These are phyloP conservation scores for Verasper variegatus DNA, from an alignment of 2,113 vertebrate species.

Conservation along the genomic window DNA sequence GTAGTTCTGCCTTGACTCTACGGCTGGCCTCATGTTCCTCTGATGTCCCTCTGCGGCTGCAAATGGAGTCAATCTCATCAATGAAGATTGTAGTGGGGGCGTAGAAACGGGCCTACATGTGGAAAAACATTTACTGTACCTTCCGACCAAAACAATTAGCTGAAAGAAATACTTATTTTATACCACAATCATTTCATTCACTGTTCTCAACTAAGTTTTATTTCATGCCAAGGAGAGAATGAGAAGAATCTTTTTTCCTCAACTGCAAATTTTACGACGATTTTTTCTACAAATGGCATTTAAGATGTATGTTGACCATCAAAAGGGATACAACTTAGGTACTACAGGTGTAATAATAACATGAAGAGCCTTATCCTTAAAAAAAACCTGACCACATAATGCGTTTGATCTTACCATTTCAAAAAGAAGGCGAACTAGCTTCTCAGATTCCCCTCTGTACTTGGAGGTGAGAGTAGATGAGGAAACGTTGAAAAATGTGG, in stretches of 20 bases:
- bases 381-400: not conserved
- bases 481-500: conserved; percentile 98
- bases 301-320: no score
- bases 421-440: conserved; percentile 96
- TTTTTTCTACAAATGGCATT: no score
- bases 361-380: not conserved
- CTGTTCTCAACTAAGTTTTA: no score
- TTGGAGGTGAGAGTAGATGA: conserved; percentile 98
- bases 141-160: no score
- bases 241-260: no score
- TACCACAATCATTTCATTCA: no score
- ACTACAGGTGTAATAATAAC: not conserved
- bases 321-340: no score
- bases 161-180: no score
- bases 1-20: conserved; percentile 95
- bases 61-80: conserved; percentile 99
- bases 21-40: conserved; percentile 97
- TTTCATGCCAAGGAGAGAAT: no score
- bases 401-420: conserved; percentile 88
- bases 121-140: conserved; percentile 13
- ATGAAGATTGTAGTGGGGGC: conserved; percentile 99
- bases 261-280: no score
- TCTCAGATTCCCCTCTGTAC: conserved; percentile 98
- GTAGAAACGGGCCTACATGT: conserved; percentile 92
- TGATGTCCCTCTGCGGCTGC: conserved; percentile 95